Base-by-base conservation (phyloP, 2,113 vertebrate genomes). In the Sinocyclocheilus grahami region DNA sequence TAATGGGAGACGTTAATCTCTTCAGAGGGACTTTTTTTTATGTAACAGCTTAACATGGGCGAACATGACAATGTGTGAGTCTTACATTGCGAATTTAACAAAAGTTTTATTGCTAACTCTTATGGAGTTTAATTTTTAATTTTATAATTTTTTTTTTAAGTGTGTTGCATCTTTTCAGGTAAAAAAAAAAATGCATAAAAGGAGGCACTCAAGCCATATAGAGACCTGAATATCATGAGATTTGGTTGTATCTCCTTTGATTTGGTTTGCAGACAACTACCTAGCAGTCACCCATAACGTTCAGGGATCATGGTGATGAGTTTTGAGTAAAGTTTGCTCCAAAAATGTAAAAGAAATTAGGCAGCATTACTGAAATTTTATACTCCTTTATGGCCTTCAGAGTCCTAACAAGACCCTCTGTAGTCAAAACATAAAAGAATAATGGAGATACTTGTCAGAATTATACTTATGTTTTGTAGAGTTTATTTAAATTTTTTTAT, bases 1-100 rank as follows among this genome's bases (percentile, higher is more conserved):
- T 65, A 67, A 67, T 33, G 55, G 10, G 16, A 82, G 10, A 51
- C 62, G 69, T 82, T 82, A 5, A 71, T 82, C 46, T 82, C 16
- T 53, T 71, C 46, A 82, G 11, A 82, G 65, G 16, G 16, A 46
- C 81, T 55, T 33, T 20, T 42, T 16, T 81, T 33, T 33, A 63
- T 5, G 30, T 80, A 53, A 22, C 16, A 18, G 48, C 18, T n/a
- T 30, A 10, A 78, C 30, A 72, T 39, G 20, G 33, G 16, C 42
- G 2, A 69, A 6, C 4, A 33, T 71, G 63, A 82, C 33, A 20
- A 33, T 69, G 3, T 51, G 46, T 67, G 5, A 39, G 58, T n/a
- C 22, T 48, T 22, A 11, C 13, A 16, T 22, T 3, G 5, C 13
- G 20, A 33, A 55, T 78, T 8, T 27, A 78, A 11, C 1, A 5